Evolutionary conservation across 2,888 invertebrate species (phyloP), one percentile per base, ranked within the genome.

Genomic region (Caenorhabditis imperialis): DNA sequence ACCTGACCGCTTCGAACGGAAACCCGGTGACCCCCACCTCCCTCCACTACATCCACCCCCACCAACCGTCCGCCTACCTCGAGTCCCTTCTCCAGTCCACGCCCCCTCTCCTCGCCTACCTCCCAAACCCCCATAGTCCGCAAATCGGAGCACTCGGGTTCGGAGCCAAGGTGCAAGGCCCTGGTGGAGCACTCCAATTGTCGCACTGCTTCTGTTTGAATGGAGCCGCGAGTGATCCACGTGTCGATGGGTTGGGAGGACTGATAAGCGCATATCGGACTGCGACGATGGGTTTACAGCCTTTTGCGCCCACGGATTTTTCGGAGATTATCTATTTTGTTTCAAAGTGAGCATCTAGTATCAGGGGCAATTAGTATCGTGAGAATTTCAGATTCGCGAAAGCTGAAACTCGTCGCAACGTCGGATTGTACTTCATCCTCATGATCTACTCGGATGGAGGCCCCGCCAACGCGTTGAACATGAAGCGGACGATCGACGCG

Each of bases 221-320:
- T 84, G 89, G 91, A 72, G 88, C 90, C 75, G 88, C 90, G 1
- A 85, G 86, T 25, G 90, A 91, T 86, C 91, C 91, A 1, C 91
- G 90, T 82, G 90, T 90, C 74, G 75, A 87, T 48, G 89, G 90
- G 27, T 86, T 90, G 23, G 82, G 88, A 58, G 91, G 91, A 23
- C 89, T 91, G 2, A 74, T 91, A 45, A 88, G 89, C n/a, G 89
- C 90, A 3, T 91, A 91, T 85, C 88, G 90, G 35, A 86, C 86
- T 47, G 90, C 90, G 53, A 88, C 91, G 22, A 85, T 89, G 63
- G 88, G 89, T 63, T 90, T 91, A 1, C 76, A 78, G 80, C 88
- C 91, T 16, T 91, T 90, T 81, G 91, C 91, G 1, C 92, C 92
- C 4, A 92, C 92, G 6, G 91, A 91, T 83, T 91, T 91, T 84